These are phyloP conservation scores for Calephelis nemesis DNA, from an alignment of 1,140 invertebrate genomes.

Conservation along the genomic window DNA sequence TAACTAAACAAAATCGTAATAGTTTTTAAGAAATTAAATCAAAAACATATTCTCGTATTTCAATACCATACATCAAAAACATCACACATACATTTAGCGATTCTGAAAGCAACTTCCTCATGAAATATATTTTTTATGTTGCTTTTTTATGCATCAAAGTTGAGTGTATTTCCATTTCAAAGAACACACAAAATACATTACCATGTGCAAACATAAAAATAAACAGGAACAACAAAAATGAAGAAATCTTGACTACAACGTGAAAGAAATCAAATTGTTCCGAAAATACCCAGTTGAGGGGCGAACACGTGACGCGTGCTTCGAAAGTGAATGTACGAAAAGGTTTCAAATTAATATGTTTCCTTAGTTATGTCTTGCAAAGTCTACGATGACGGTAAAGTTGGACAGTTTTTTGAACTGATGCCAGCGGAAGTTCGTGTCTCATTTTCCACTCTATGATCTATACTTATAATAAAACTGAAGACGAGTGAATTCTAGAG, in stretches of 20 bases:
- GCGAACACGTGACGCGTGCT: constrained; percentile 37
- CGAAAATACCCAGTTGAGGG: constrained; percentile 28
- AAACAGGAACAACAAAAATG: constrained; percentile 28
- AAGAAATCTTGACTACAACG: constrained; percentile 28
- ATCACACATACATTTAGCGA: too few species aligned
- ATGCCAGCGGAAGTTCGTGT: constrained; percentile 30
- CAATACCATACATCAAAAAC: too few species aligned
- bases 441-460: constrained; percentile 17
- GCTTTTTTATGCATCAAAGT: too few species aligned
- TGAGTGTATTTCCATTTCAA: background rate
- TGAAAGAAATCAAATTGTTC: constrained; percentile 33
- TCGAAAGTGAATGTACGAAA: constrained; percentile 32
- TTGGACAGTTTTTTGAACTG: constrained; percentile 31
- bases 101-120: background rate
- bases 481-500: constrained; percentile 12
- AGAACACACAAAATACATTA: background rate
- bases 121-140: background rate
- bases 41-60: too few species aligned
- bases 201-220: background rate
- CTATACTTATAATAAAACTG: background rate
- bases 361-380: constrained; percentile 24
- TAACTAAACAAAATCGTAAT: too few species aligned
- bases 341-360: constrained; percentile 41
- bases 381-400: constrained; percentile 24
- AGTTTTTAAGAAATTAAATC: too few species aligned